Conservation (phyloP, 2,888 invertebrate species). For the Eristalis arbustorum region DNA sequence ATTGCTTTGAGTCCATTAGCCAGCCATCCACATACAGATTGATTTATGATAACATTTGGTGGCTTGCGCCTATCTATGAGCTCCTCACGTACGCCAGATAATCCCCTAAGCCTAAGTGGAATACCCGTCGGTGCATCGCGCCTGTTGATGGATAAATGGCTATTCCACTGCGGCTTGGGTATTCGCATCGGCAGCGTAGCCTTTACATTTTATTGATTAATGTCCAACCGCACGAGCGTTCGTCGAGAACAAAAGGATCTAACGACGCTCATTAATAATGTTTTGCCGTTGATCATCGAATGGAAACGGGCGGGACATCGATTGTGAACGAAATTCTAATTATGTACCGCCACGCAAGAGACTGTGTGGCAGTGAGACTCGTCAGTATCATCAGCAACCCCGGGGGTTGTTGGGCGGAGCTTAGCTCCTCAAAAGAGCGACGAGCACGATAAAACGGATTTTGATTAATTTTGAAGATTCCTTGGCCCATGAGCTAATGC, state of each 20-base stretch:
- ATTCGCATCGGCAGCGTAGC: neutral
- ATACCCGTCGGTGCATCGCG: neutral
- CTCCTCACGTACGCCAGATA: neutral
- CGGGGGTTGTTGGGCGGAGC: neutral
- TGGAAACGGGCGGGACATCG: neutral
- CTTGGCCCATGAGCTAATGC: neutral
- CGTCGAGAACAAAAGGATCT: neutral
- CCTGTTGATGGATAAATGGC: neutral
- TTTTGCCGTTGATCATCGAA: neutral
- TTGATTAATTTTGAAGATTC: conserved; percentile 14
- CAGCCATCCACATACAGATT: neutral
- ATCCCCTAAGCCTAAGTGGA: neutral
- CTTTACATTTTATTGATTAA: conserved; percentile 10
- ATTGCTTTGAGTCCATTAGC: conserved; percentile 13
- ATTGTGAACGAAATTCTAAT: conserved; percentile 4
- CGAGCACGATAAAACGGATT: neutral
- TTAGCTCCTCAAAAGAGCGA: neutral
- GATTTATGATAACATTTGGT: conserved; percentile 5
- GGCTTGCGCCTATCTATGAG: neutral
- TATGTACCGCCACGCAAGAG: neutral
- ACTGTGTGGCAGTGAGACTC: no score
- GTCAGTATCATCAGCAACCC: neutral
- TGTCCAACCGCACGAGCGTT: neutral
- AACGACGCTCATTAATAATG: conserved; percentile 10
- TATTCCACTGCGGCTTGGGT: no score